Conservation (phyloP, 2,797 vertebrate genomes). For the Coregonus suidteri region DNA sequence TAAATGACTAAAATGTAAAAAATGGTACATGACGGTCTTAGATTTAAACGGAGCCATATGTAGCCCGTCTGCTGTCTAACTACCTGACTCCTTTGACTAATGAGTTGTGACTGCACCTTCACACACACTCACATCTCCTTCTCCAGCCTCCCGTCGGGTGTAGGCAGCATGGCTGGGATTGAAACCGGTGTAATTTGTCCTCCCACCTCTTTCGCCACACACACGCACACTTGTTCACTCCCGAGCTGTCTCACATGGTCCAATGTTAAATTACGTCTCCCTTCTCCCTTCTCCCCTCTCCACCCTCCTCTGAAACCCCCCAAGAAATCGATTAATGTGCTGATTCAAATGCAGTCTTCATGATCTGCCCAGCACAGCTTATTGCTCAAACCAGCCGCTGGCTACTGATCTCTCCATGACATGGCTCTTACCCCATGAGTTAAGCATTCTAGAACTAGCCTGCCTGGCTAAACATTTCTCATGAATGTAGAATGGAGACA, state of each 20-base stretch:
- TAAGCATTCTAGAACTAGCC: conserved; percentile 10
- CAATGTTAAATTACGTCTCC: conserved; percentile 10
- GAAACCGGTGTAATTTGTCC: conserved; percentile 18
- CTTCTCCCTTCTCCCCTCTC: not conserved
- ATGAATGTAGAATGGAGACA: conserved; percentile 21
- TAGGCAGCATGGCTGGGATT: conserved; percentile 21
- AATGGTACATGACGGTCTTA: not conserved
- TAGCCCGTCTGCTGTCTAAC: conserved; percentile 14
- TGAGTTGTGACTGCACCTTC: conserved; percentile 16
- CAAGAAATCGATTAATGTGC: conserved; percentile 38
- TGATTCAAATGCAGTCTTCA: conserved; percentile 47
- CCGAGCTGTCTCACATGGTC: conserved; percentile 14
- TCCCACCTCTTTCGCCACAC: conserved; percentile 26
- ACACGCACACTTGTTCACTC: conserved; percentile 12
- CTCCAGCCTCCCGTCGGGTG: not conserved
- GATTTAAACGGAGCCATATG: not conserved
- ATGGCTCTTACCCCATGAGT: conserved; percentile 13
- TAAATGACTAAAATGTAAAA: too few relatives aligned
- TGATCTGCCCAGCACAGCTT: conserved; percentile 37
- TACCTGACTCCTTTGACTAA: conserved; percentile 13
- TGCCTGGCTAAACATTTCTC: conserved; percentile 11
- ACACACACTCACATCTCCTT: conserved; percentile 7
- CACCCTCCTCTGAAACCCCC: not conserved
- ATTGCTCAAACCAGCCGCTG: conserved; percentile 37
- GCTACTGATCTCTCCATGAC: conserved; percentile 18